Conservation (phyloP, 2,113 vertebrate genomes). For the Electrona antarctica region DNA sequence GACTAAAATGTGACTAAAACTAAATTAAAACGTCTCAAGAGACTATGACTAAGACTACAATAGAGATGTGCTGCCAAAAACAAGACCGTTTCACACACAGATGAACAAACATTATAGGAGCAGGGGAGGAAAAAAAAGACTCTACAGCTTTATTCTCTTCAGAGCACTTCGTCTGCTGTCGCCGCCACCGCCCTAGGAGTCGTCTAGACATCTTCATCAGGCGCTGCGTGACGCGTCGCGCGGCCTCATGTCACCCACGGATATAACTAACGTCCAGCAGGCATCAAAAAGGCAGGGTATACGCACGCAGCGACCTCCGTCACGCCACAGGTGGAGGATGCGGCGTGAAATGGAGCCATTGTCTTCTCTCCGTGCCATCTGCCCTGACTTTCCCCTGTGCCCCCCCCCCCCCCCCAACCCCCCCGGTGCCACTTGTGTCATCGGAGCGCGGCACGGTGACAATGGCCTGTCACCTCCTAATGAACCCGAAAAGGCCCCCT, state of each 20-base stretch:
- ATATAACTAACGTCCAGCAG: slow-evolving; percentile 62
- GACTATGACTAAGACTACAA: too few relatives aligned
- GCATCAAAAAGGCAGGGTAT: slow-evolving; percentile 55
- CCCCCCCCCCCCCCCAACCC: not conserved
- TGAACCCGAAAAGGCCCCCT: slow-evolving; percentile 61
- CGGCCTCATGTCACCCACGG: slow-evolving; percentile 41
- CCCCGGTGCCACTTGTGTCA: slow-evolving; percentile 42
- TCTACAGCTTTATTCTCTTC: not conserved
- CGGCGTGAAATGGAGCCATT: slow-evolving; percentile 64
- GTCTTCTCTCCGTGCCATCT: slow-evolving; percentile 64
- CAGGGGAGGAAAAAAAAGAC: too few relatives aligned
- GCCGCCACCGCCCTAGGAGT: too few relatives aligned
- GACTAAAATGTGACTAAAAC: too few relatives aligned
- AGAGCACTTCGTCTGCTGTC: not conserved
- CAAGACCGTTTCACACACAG: too few relatives aligned
- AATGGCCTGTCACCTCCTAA: slow-evolving; percentile 65
- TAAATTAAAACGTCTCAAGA: too few relatives aligned
- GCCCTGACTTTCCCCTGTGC: slow-evolving; percentile 51
- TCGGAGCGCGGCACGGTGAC: slow-evolving; percentile 40
- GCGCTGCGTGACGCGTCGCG: slow-evolving; percentile 23
- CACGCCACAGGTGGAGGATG: slow-evolving; percentile 73
- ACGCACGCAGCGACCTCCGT: slow-evolving; percentile 56
- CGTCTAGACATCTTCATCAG: slow-evolving; percentile 61
- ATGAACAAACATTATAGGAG: too few relatives aligned
- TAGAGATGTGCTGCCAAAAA: too few relatives aligned